A percentile compares a stretch with the other conserved stretches of the same genome.
These are phyloP conservation scores for Danaus plexippus DNA, from an alignment of 1,140 invertebrate genomes.

Conservation along the genomic window DNA sequence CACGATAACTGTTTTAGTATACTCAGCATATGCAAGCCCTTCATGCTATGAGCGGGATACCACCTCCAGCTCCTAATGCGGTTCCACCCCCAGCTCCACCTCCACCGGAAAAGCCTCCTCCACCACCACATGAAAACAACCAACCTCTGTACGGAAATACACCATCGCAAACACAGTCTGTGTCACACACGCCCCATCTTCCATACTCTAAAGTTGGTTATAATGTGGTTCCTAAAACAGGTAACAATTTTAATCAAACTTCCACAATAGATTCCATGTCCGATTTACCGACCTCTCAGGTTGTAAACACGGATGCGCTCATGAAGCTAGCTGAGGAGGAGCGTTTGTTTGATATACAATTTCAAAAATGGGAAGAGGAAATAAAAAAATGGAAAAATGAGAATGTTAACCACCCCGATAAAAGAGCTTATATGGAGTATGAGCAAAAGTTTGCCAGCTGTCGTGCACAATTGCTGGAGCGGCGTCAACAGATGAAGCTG, in stretches of 20 bases:
- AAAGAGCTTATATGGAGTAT: constrained; percentile 85
- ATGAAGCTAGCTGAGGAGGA: constrained; percentile 77
- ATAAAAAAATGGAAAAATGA: constrained; percentile 88
- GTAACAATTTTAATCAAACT: constrained; percentile 43
- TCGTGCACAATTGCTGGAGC: constrained; percentile 81
- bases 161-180: constrained; percentile 10
- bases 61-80: constrained; percentile 51
- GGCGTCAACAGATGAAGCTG: constrained; percentile 84
- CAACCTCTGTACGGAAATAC: constrained; percentile 43
- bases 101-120: constrained; percentile 52
- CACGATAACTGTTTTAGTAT: constrained; percentile 66
- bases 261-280: constrained; percentile 16
- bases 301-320: constrained; percentile 45
- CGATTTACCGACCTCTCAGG: constrained; percentile 13
- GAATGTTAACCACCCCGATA: constrained; percentile 89
- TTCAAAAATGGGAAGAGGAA: constrained; percentile 87
- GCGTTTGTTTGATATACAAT: constrained; percentile 84
- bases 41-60: constrained; percentile 44
- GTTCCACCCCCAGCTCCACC: constrained; percentile 69
- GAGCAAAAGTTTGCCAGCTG: constrained; percentile 88
- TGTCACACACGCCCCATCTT: constrained; percentile 28
- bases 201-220: constrained; percentile 28
- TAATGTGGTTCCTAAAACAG: constrained; percentile 26
- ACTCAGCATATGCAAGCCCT: constrained; percentile 72
- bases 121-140: constrained; percentile 60